phyloP scores from a whole-genome alignment of 2,797 vertebrate genomes.

The Kryptolebias ocellatus region DNA sequence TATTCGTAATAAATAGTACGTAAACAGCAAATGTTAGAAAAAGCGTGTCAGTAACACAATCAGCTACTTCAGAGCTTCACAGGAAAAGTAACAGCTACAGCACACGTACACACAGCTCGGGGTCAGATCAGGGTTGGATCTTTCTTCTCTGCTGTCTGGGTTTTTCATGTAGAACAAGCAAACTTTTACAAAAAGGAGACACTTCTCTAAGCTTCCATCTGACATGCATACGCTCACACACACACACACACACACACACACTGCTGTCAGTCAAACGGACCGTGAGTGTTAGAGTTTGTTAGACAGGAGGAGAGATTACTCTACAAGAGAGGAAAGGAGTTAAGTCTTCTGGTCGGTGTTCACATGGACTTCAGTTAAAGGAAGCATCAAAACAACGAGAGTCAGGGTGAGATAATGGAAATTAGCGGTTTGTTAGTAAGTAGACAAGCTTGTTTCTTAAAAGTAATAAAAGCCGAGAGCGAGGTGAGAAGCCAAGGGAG shows the following conservation, averaged over 20 bases:
- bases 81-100: slow-evolving; percentile 60
- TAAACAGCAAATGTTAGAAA: slow-evolving; percentile 72
- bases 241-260: slow-evolving; percentile 40
- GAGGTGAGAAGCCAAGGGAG: slow-evolving; percentile 44
- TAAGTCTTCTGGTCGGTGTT: slow-evolving; percentile 72
- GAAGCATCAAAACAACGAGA: slow-evolving; percentile 51
- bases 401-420: slow-evolving; percentile 5
- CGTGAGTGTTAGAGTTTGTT: slow-evolving; percentile 27
- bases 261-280: slow-evolving; percentile 40
- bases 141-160: slow-evolving; percentile 71
- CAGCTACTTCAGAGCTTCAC: slow-evolving; percentile 59
- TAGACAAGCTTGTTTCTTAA: slow-evolving; percentile 36
- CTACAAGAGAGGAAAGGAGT: slow-evolving; percentile 27
- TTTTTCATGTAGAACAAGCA: slow-evolving; percentile 55
- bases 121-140: slow-evolving; percentile 48
- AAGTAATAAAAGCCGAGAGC: slow-evolving; percentile 42
- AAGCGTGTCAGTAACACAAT: slow-evolving; percentile 67
- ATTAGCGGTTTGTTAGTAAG: slow-evolving; percentile 48
- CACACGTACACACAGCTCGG: slow-evolving; percentile 63
- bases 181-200: slow-evolving; percentile 49
- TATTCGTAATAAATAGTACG: slow-evolving; percentile 80
- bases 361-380: slow-evolving; percentile 68
- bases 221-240: slow-evolving; percentile 59
- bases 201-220: slow-evolving; percentile 52
- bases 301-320: slow-evolving; percentile 32